phyloP scores from a whole-genome alignment of 1,140 invertebrate species.

The Matsumurasca onukii region DNA sequence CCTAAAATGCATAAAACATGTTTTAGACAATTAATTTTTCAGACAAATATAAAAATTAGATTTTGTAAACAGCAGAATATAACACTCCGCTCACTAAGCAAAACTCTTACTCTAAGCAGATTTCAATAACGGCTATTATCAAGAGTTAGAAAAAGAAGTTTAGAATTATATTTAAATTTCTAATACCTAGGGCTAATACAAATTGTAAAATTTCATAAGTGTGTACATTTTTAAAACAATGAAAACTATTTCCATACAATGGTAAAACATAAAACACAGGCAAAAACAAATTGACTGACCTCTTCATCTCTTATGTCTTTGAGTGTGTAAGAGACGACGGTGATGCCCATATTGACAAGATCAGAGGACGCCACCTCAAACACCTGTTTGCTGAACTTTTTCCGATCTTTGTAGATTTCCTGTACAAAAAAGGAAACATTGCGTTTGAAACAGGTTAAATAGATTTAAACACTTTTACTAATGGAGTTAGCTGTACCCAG shows the following conservation, averaged over 20 bases:
- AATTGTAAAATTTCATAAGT: background rate
- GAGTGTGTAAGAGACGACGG: slow-evolving; percentile 95
- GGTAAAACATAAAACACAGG: background rate
- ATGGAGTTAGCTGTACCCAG: no score
- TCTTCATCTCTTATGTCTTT: slow-evolving; percentile 98
- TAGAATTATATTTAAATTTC: background rate
- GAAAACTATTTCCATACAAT: background rate
- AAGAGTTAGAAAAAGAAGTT: no score
- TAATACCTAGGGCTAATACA: background rate
- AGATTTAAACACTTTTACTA: no score
- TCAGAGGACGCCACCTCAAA: slow-evolving; percentile 94
- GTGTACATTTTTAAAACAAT: background rate
- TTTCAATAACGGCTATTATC: no score
- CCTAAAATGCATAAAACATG: no score
- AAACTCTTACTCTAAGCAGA: no score
- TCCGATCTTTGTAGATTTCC: slow-evolving; percentile 98
- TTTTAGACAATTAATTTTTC: no score
- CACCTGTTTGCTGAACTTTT: slow-evolving; percentile 98
- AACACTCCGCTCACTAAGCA: no score
- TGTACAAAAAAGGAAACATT: slow-evolving; percentile 46
- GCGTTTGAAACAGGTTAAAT: no score
- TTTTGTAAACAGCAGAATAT: no score
- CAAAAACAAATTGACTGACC: slow-evolving; percentile 57
- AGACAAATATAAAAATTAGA: no score
- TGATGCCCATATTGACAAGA: slow-evolving; percentile 97